Conservation (phyloP, 2,888 invertebrate genomes). For the Thereva nobilitata region DNA sequence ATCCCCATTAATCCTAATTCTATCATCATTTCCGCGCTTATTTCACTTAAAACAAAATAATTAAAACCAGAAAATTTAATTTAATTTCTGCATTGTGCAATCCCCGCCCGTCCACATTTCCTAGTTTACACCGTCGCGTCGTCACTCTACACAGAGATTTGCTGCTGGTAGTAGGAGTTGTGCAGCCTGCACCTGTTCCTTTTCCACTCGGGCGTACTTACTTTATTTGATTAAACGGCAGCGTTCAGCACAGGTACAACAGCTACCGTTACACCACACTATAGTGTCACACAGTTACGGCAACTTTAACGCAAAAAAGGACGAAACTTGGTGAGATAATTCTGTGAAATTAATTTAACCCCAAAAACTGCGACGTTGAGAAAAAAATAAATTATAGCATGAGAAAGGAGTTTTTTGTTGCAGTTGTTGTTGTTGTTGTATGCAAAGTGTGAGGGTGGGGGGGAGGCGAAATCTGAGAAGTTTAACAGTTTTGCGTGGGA, state of each 20-base stretch:
- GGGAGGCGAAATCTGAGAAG: too few species aligned
- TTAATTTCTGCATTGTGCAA: constrained; percentile 25
- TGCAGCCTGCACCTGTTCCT: constrained; percentile 5
- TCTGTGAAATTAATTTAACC: constrained; percentile 29
- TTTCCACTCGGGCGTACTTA: constrained; percentile 17
- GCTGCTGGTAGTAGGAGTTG: background rate
- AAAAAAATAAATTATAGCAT: background rate
- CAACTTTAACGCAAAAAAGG: too few species aligned
- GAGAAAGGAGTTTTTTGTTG: too few species aligned
- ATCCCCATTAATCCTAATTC: background rate
- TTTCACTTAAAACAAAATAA: constrained; percentile 28
- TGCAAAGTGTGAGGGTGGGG: too few species aligned
- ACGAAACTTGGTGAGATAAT: constrained; percentile 15
- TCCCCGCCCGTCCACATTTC: background rate
- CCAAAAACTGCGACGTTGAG: constrained; percentile 12
- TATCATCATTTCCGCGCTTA: constrained; percentile 20
- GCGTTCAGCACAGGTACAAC: background rate
- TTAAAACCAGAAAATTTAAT: constrained; percentile 16
- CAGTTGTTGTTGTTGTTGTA: too few species aligned
- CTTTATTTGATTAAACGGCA: constrained; percentile 26
- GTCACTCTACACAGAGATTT: background rate
- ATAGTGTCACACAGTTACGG: background rate
- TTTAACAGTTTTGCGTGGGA: too few species aligned
- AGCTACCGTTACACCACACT: background rate
- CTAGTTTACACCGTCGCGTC: background rate